Evolutionary conservation across 2,113 vertebrate genomes (phyloP).

Genomic region (Apistogramma diplotaenia): DNA sequence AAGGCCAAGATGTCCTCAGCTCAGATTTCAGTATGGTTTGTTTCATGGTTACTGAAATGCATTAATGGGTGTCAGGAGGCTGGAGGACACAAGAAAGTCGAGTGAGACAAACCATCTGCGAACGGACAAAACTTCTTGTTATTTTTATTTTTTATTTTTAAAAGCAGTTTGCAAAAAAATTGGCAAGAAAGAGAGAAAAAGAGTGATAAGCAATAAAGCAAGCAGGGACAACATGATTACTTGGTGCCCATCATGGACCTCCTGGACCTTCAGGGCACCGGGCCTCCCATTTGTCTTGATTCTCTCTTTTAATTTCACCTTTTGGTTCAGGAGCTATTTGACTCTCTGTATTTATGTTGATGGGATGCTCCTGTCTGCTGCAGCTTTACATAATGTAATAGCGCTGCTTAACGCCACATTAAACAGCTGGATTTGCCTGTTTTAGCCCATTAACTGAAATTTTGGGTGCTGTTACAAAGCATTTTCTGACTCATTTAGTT

Average conservation of each 20-base stretch:
- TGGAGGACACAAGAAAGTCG: not conserved
- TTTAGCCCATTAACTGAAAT: not conserved
- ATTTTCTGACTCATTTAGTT: not conserved
- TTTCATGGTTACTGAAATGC: not conserved
- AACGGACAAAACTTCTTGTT: not conserved
- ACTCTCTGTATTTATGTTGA: not conserved
- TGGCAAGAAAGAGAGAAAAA: not conserved
- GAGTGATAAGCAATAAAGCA: not conserved
- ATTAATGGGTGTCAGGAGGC: not conserved
- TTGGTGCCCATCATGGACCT: not conserved
- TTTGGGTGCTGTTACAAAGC: not conserved
- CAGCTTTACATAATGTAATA: not conserved
- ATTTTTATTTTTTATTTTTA: not conserved
- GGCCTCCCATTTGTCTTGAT: not conserved
- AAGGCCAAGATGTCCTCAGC: not conserved
- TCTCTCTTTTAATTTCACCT: not conserved
- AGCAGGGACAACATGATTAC: not conserved
- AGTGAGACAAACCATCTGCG: not conserved
- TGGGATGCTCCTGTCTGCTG: not conserved
- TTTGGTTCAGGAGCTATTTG: not conserved
- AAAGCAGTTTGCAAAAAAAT: not conserved
- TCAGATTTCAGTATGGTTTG: not conserved
- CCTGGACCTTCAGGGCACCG: not conserved
- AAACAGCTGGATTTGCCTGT: not conserved
- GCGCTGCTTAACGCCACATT: slow-evolving; percentile 5